A percentile compares a stretch with the other conserved stretches of the same genome.
Conservation (phyloP, 1,140 invertebrate genomes). For the Oreohelix idahoensis region DNA sequence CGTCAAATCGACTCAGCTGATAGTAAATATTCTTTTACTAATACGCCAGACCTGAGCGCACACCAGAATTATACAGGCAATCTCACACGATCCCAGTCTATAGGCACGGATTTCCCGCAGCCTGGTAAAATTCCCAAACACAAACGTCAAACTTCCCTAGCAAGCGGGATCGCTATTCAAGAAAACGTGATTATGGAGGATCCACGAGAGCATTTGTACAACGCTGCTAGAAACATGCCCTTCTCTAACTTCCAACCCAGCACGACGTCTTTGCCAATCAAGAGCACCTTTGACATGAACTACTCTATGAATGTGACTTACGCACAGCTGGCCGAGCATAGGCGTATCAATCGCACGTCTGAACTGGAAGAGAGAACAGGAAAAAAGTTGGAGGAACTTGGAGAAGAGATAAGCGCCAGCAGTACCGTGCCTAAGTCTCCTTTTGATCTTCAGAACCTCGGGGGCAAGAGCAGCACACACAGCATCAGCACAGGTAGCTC, state of each 20-base stretch:
- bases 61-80: background rate
- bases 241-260: conserved; percentile 48
- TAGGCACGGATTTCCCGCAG: background rate
- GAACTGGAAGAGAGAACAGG: conserved; percentile 53
- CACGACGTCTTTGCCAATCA: conserved; percentile 52
- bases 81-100: conserved; percentile 4
- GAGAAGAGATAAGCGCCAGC: conserved; percentile 44
- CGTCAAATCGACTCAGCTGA: background rate
- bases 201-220: conserved; percentile 55
- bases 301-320: conserved; percentile 58
- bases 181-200: conserved; percentile 53
- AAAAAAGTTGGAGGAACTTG: conserved; percentile 50
- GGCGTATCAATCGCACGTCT: conserved; percentile 46
- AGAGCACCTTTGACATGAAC: conserved; percentile 56
- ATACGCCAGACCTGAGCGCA: background rate
- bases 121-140: conserved; percentile 34
- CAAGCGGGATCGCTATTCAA: conserved; percentile 43
- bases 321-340: conserved; percentile 56
- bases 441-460: conserved; percentile 39
- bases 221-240: conserved; percentile 49
- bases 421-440: conserved; percentile 44
- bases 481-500: conserved; percentile 44
- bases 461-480: conserved; percentile 21
- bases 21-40: background rate
- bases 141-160: conserved; percentile 48